Evolutionary conservation across 2,888 invertebrate species (phyloP).

Genomic region (Venustoraphidia nigricollis): DNA sequence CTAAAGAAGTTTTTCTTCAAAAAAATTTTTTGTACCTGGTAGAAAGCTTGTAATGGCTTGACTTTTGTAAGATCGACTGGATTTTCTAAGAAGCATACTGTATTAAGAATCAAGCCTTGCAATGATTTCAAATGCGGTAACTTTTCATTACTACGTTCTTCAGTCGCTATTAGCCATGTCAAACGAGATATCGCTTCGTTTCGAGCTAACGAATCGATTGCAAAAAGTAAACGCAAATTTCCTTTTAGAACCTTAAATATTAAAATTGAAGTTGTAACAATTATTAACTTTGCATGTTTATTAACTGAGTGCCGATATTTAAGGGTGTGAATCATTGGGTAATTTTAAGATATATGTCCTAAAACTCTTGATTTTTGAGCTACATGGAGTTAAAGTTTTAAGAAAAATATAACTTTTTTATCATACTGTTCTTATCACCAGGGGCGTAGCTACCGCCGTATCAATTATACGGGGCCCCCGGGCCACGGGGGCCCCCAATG

Average conservation of each 20-base stretch:
- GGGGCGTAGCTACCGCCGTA: too few relatives aligned
- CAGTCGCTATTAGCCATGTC: slow-evolving; percentile 32
- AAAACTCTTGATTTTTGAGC: too few relatives aligned
- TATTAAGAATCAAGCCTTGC: slow-evolving; percentile 29
- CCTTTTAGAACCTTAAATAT: slow-evolving; percentile 28
- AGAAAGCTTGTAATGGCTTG: slow-evolving; percentile 23
- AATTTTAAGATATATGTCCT: too few relatives aligned
- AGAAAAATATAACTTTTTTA: too few relatives aligned
- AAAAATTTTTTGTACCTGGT: slow-evolving; percentile 20
- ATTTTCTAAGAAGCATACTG: slow-evolving; percentile 26
- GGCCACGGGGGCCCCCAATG: too few relatives aligned
- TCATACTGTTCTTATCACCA: too few relatives aligned
- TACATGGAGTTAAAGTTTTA: too few relatives aligned
- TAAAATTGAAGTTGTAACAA: not conserved
- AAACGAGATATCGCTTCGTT: slow-evolving; percentile 35
- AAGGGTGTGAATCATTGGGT: too few relatives aligned
- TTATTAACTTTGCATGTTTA: too few relatives aligned
- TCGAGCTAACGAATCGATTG: slow-evolving; percentile 24
- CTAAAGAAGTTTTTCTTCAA: too few relatives aligned
- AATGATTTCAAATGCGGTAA: slow-evolving; percentile 32
- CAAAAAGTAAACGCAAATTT: slow-evolving; percentile 32
- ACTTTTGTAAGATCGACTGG: slow-evolving; percentile 22
- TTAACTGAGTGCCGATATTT: too few relatives aligned
- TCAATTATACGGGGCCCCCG: too few relatives aligned
- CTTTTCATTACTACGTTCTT: slow-evolving; percentile 26